Evolutionary conservation across 2,888 invertebrate genomes (phyloP).

Genomic region (Megastigmus dorsalis): DNA sequence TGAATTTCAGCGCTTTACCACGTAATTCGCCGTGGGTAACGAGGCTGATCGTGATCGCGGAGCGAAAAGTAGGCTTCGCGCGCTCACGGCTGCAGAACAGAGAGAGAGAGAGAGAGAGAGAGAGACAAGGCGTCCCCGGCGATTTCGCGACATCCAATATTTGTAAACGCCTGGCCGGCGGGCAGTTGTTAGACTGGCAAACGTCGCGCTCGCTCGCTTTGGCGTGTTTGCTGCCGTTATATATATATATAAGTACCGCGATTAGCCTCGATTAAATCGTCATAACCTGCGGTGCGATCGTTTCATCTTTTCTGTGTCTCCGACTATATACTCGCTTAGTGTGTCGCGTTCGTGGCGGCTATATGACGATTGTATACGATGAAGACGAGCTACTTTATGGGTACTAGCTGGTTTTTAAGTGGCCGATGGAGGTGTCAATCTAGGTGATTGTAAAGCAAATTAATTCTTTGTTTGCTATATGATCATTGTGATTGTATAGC

Average conservation of each 20-base stretch:
- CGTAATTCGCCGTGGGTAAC: conserved; percentile 17
- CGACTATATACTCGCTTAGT: too few relatives aligned
- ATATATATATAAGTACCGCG: too few relatives aligned
- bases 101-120: too few relatives aligned
- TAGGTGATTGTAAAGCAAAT: too few relatives aligned
- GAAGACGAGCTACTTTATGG: neutral
- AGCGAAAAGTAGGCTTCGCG: conserved; percentile 30
- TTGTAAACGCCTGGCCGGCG: conserved; percentile 23
- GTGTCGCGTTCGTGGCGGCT: too few relatives aligned
- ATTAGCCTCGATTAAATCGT: conserved; percentile 35
- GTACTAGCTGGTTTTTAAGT: neutral
- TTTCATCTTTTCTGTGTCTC: neutral
- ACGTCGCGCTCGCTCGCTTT: neutral
- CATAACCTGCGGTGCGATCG: neutral
- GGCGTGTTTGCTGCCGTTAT: too few relatives aligned
- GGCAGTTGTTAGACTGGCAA: conserved; percentile 22
- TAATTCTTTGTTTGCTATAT: too few relatives aligned
- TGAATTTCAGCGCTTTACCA: conserved; percentile 35
- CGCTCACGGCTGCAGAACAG: too few relatives aligned
- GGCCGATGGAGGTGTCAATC: too few relatives aligned
- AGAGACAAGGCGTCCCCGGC: conserved; percentile 12
- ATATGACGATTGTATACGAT: too few relatives aligned
- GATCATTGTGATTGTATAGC: too few relatives aligned
- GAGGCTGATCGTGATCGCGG: conserved; percentile 3
- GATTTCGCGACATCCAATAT: conserved; percentile 35